phyloP scores from a whole-genome alignment of 2,113 vertebrate genomes.

The Cromileptes altivelis region DNA sequence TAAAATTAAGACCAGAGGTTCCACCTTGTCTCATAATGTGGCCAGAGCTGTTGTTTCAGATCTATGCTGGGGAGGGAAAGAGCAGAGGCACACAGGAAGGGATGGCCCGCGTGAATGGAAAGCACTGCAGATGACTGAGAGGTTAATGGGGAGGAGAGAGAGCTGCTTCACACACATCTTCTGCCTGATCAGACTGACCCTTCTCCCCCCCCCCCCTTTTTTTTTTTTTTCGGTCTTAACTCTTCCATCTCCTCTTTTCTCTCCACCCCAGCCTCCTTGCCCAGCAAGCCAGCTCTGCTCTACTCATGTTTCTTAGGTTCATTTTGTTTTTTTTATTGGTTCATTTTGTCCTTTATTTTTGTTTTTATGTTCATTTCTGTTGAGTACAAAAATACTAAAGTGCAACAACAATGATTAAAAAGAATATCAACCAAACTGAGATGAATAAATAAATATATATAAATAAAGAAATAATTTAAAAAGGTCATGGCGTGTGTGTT shows the following conservation, averaged over 20 bases:
- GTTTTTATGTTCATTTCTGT: constrained; percentile 76
- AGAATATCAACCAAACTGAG: constrained; percentile 89
- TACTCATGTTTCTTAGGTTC: constrained; percentile 58
- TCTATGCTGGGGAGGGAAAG: background rate
- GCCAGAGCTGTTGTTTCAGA: constrained; percentile 7
- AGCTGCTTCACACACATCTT: constrained; percentile 48
- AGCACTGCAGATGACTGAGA: constrained; percentile 36
- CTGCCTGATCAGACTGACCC: constrained; percentile 43
- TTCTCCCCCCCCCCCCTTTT: background rate
- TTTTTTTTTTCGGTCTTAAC: constrained; percentile 15
- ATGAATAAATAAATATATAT: constrained; percentile 90
- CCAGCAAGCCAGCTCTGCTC: constrained; percentile 70
- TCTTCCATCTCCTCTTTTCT: constrained; percentile 27
- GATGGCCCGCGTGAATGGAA: constrained; percentile 45
- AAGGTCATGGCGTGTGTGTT: constrained; percentile 37
- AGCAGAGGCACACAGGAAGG: constrained; percentile 43
- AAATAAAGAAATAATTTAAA: constrained; percentile 88
- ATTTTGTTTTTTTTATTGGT: constrained; percentile 44
- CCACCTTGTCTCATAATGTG: constrained; percentile 12
- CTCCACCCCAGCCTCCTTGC: constrained; percentile 47
- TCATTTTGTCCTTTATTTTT: constrained; percentile 55
- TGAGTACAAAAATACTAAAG: constrained; percentile 88
- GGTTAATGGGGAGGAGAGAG: constrained; percentile 30
- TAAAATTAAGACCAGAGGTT: constrained; percentile 32
- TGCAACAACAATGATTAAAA: constrained; percentile 87